Evolutionary conservation across 2,797 vertebrate genomes (phyloP).

Genomic region (Danionella dracula): DNA sequence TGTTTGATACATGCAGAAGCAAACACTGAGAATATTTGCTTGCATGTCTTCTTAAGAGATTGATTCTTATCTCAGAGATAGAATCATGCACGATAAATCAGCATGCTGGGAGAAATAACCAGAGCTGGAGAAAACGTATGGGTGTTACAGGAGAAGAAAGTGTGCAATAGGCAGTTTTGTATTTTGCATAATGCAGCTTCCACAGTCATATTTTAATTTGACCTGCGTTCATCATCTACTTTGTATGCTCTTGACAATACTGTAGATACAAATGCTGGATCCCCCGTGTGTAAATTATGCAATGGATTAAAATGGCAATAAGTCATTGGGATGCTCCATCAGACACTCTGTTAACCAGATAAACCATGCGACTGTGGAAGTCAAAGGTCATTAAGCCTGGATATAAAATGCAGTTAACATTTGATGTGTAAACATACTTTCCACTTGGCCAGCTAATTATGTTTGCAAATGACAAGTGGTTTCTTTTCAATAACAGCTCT

Average conservation of each 20-base stretch:
- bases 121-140: background rate
- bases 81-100: conserved; percentile 3
- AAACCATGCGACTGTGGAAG: background rate
- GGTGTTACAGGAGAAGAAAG: background rate
- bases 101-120: conserved; percentile 1
- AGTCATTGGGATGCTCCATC: background rate
- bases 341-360: background rate
- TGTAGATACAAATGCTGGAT: background rate
- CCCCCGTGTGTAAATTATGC: background rate
- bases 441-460: no score
- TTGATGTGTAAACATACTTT: background rate
- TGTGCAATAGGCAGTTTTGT: background rate
- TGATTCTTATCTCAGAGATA: conserved; percentile 29
- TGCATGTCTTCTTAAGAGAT: background rate
- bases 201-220: background rate
- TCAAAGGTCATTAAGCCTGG: background rate
- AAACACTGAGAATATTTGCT: conserved; percentile 15
- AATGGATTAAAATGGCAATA: background rate
- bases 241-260: background rate
- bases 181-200: background rate
- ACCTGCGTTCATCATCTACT: background rate
- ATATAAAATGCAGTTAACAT: background rate
- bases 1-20: conserved; percentile 13
- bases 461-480: no score
- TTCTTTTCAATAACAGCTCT: no score